Evolutionary conservation across 2,797 vertebrate species (phyloP), one percentile per base, ranked within the genome.

Genomic region (Scyliorhinus canicula): DNA sequence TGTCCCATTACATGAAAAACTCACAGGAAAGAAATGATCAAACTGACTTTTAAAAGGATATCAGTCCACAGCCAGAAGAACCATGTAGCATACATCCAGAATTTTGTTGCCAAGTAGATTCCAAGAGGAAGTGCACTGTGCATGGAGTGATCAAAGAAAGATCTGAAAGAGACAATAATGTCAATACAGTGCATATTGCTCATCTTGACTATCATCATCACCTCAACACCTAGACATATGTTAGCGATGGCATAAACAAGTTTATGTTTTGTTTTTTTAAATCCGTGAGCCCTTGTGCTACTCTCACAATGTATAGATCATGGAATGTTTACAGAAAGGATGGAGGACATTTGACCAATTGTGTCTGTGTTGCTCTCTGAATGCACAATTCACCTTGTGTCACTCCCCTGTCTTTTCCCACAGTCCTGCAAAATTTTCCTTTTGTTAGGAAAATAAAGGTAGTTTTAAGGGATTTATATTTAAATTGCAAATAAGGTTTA

Each of bases 11-110:
- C 35, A 9, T 6, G 11, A 57, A 31, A 85, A 85, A 88, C 50
- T 21, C 79, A 57, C 31, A 1, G 4, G 50, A 90, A 60, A 21
- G 88, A 1, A 44, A 65, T 91, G 4, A 65, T 91, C 60, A 82
- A 47, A 47, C 19, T 0, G 28, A 57, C 67, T 96, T 35, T 82
- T 7, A 40, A 96, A 98, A 98, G 98, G 99, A 99, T 99, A 99
- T 99, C 98, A 95, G 98, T 99, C 99, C 99, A 99, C 97, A 99
- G 99, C 99, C 99, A 99, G 97, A 99, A 99, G 97, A 99, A 99
- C 99, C 99, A 99, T 0, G 99, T 99, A 96, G 98, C 97, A 93
- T 99, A 99, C 99, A 99, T 99, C 99, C 99, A 99, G 97, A 99
- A 99, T 97, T 99, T 99, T 57, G 99, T 99, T 96, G 99, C 99